phyloP scores from a whole-genome alignment of 2,113 vertebrate species.

The Hypanus sabinus region DNA sequence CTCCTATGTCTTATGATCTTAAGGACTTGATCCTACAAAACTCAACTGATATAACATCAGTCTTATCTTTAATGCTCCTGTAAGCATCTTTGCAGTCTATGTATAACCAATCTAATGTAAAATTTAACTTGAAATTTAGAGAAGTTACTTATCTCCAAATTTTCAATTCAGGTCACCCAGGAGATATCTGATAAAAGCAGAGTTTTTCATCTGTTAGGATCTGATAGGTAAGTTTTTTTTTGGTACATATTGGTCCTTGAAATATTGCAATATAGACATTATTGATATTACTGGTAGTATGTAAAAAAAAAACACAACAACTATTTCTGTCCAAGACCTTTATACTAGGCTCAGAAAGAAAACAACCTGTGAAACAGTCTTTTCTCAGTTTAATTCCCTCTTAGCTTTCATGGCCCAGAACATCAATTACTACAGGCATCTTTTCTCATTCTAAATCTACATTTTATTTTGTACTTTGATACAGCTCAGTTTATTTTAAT shows the following conservation, averaged over 20 bases:
- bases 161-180: slow-evolving; percentile 76
- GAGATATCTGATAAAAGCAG: slow-evolving; percentile 93
- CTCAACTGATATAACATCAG: too few species aligned
- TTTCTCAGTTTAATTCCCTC: not conserved
- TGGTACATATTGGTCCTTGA: not conserved
- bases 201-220: slow-evolving; percentile 88
- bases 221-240: slow-evolving; percentile 75
- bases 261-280: not conserved
- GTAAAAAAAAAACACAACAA: not conserved
- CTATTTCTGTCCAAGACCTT: not conserved
- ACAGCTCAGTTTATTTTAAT: not conserved
- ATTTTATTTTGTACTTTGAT: not conserved
- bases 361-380: not conserved
- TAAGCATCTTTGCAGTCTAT: not conserved
- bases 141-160: not conserved
- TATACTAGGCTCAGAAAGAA: not conserved
- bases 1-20: too few species aligned
- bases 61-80: too few species aligned
- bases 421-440: not conserved
- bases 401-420: not conserved
- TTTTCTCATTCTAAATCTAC: not conserved
- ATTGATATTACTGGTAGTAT: not conserved
- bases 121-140: not conserved
- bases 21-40: too few species aligned
- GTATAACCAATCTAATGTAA: not conserved